Evolutionary conservation across 1,140 invertebrate genomes (phyloP).

Genomic region (Calliopsis andreniformis): DNA sequence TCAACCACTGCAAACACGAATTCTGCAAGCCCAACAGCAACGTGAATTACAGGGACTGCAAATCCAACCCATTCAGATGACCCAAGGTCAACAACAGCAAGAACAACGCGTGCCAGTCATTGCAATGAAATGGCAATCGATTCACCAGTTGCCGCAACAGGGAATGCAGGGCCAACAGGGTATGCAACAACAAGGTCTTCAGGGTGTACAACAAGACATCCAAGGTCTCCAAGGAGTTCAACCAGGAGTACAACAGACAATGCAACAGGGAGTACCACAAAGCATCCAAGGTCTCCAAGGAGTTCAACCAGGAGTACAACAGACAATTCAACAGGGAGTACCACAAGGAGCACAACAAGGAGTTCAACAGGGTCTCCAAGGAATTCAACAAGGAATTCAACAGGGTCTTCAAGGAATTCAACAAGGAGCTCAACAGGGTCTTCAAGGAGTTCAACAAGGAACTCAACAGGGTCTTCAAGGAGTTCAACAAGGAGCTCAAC

Average conservation of each 20-base stretch:
- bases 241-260: not conserved
- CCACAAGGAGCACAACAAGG: not conserved
- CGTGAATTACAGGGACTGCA: constrained; percentile 25
- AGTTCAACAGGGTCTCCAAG: too few relatives aligned
- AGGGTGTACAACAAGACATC: constrained; percentile 21
- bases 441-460: not conserved
- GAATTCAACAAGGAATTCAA: not conserved
- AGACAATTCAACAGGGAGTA: constrained; percentile 11
- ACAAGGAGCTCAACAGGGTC: not conserved
- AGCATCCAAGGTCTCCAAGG: constrained; percentile 26
- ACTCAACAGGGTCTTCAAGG: too few relatives aligned
- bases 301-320: constrained; percentile 8
- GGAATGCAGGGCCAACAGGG: not conserved
- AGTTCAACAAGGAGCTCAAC: not conserved
- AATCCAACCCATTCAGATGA: not conserved
- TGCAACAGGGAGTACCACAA: constrained; percentile 5
- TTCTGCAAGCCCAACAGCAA: constrained; percentile 18
- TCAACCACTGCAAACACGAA: constrained; percentile 20
- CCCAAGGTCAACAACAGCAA: constrained; percentile 11
- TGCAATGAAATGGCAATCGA: not conserved
- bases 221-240: constrained; percentile 27
- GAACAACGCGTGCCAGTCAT: not conserved
- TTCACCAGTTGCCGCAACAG: constrained; percentile 7
- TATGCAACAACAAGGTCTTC: constrained; percentile 18
- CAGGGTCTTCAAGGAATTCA: constrained; percentile 16